phyloP scores from a whole-genome alignment of 1,140 invertebrate species.

The Tenebrio molitor region DNA sequence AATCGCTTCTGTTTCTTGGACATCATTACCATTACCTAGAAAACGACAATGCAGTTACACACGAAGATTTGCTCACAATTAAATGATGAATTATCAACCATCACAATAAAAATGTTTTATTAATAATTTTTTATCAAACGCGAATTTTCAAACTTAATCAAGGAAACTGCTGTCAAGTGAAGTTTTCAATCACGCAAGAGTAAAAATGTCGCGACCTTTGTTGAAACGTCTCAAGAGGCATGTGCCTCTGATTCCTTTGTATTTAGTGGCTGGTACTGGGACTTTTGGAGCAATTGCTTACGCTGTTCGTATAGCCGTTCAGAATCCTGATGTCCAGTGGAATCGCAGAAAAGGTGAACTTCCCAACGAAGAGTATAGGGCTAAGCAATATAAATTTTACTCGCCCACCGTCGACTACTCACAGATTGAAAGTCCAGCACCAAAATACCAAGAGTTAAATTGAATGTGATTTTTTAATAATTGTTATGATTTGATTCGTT shows the following conservation, averaged over 20 bases:
- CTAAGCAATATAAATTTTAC: slow-evolving; percentile 87
- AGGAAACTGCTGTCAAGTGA: no score
- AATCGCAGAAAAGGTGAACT: slow-evolving; percentile 77
- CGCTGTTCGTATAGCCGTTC: slow-evolving; percentile 75
- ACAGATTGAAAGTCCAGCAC: slow-evolving; percentile 74
- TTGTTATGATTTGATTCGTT: background rate
- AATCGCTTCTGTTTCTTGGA: no score
- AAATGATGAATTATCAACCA: no score
- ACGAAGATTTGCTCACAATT: no score
- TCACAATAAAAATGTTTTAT: no score
- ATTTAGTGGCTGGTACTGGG: slow-evolving; percentile 78
- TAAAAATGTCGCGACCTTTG: background rate
- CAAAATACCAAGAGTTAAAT: slow-evolving; percentile 70
- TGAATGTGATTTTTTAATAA: background rate
- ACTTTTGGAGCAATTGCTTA: slow-evolving; percentile 74
- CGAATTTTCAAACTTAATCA: no score
- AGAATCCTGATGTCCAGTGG: slow-evolving; percentile 87
- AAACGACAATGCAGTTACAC: no score
- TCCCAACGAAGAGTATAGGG: slow-evolving; percentile 83
- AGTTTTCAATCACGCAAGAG: background rate
- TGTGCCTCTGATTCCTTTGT: slow-evolving; percentile 77
- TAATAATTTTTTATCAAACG: no score
- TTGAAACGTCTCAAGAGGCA: background rate
- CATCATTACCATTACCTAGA: no score
- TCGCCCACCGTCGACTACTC: slow-evolving; percentile 75